Percentiles rank a stretch among this genome's conserved stretches.
Evolutionary conservation across 2,113 vertebrate species (phyloP).

Genomic region (Crotalus viridis): DNA sequence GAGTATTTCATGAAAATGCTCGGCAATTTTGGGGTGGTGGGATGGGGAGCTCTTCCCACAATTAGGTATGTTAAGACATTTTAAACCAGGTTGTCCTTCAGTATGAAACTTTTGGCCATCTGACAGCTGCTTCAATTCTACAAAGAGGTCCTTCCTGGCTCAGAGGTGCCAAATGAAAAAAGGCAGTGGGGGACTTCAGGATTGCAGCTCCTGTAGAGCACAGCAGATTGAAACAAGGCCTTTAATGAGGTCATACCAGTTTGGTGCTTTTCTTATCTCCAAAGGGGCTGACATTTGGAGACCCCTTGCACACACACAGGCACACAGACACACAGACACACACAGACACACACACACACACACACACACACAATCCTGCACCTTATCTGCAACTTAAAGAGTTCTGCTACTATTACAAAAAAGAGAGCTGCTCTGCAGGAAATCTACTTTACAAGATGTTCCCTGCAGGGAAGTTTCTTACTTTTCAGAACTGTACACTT

Average conservation of each 20-base stretch:
- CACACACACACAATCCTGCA: not conserved
- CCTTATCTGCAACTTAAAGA: slow-evolving; percentile 9
- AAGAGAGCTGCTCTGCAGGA: slow-evolving; percentile 6
- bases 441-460: slow-evolving; percentile 6
- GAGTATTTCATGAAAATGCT: slow-evolving; percentile 50
- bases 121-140: slow-evolving; percentile 17
- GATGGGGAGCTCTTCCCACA: slow-evolving; percentile 18
- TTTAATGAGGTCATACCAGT: slow-evolving; percentile 12
- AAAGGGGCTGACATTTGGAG: slow-evolving; percentile 15
- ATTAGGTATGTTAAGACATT: slow-evolving; percentile 40
- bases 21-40: slow-evolving; percentile 27
- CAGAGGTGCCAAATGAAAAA: not conserved
- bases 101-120: slow-evolving; percentile 10
- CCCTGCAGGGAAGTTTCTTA: slow-evolving; percentile 27
- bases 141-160: not conserved
- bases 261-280: slow-evolving; percentile 9
- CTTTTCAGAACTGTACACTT: slow-evolving; percentile 9
- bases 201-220: not conserved
- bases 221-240: not conserved
- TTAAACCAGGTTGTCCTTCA: slow-evolving; percentile 38
- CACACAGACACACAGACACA: not conserved
- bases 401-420: not conserved
- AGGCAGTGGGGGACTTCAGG: slow-evolving; percentile 3
- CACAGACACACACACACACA: not conserved
- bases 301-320: not conserved